Percentiles rank a stretch among this genome's conserved stretches.
Evolutionary conservation across 2,888 invertebrate species (phyloP).

Genomic region (Idaea dimidiata): DNA sequence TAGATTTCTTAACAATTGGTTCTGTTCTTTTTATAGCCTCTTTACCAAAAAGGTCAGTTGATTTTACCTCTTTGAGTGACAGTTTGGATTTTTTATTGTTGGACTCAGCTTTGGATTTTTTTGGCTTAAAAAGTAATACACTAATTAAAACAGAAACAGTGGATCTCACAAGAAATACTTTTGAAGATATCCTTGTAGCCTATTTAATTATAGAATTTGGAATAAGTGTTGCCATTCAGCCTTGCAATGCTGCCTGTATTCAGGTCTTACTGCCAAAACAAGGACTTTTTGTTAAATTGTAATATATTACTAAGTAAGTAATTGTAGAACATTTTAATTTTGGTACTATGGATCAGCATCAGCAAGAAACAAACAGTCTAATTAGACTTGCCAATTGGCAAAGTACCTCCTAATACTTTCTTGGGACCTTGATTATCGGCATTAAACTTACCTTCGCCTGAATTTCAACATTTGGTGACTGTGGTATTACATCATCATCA

Average conservation of each 20-base stretch:
- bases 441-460: conserved; percentile 52
- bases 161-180: conserved; percentile 2
- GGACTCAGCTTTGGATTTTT: conserved; percentile 53
- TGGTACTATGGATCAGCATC: too few species aligned
- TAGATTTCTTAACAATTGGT: conserved; percentile 65
- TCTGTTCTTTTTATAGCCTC: conserved; percentile 82
- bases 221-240: too few species aligned
- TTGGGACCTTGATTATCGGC: background rate
- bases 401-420: too few species aligned
- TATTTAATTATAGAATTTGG: too few species aligned
- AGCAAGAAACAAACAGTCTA: too few species aligned
- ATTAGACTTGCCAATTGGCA: too few species aligned
- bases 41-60: conserved; percentile 82
- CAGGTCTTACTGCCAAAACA: too few species aligned
- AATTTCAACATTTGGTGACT: conserved; percentile 79
- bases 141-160: background rate
- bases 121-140: conserved; percentile 42
- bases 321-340: too few species aligned
- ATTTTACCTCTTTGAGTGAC: conserved; percentile 61
- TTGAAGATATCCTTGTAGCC: too few species aligned
- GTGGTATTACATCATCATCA: conserved; percentile 81
- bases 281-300: too few species aligned
- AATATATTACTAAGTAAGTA: too few species aligned
- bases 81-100: conserved; percentile 43
- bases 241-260: too few species aligned